Base-by-base conservation (phyloP, 2,888 invertebrate genomes). In the Thecophora atra region DNA sequence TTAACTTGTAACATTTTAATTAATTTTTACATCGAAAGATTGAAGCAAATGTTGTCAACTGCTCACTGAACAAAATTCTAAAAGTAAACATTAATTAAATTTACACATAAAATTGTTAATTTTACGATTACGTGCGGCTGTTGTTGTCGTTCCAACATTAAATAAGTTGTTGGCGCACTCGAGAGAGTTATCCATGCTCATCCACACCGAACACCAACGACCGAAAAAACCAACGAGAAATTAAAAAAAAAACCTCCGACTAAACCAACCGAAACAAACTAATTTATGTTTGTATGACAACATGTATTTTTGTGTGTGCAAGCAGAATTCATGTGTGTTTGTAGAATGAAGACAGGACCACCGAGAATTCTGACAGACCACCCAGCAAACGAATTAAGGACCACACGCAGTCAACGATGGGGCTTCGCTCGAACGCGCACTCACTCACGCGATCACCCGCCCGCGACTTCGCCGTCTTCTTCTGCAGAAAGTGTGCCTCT, bases 341-440 rank as follows among this genome's bases (percentile, higher is more conserved):
- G 52, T 54, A 37, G n/a, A 52, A 26, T 44, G 19, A 44, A 69
- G 30, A 19, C 17, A 54, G 28, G 69, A 69, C 69, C 69, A 69
- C 69, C 30, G 7, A 26, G 60, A 60, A 47, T 44, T 28, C 62
- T 28, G 28, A 30, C 7, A 26, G 69, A 62, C 62, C 69, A 69
- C 69, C 69, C 69, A 62, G 47, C 51, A 62, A 62, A 62, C 51
- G 69, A 62, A 69, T 69, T 69, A 69, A 69, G 69, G 69, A 69
- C 69, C 69, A 69, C 69, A 69, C 69, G 21, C 67, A 56, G 54
- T 17, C 60, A 60, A 28, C 47, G 19, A 62, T 42, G 58, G 58
- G 44, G 47, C 17, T 28, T 51, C 19, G 28, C 19, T 65, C 7
- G 21, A 8, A 63, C 24, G 63, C 37, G 42, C 24, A 19, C 54